Conservation (phyloP, 2,888 invertebrate species). For the Capitulum mitella region DNA sequence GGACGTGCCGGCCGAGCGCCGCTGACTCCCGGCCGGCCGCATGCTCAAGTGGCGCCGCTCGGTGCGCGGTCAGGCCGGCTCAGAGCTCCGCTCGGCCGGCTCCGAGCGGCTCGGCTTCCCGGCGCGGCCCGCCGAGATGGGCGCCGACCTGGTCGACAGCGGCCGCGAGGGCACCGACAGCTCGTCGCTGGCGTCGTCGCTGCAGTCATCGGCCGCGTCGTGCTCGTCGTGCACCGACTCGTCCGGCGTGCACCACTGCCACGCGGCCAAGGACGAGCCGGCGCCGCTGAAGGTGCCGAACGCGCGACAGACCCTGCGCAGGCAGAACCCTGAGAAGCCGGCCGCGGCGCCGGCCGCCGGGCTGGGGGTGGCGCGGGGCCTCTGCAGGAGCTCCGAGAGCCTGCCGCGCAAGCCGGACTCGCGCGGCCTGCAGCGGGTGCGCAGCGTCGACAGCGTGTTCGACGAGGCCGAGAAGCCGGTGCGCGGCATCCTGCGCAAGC, state of each 20-base stretch:
- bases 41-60: constrained; percentile 18
- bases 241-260: neutral
- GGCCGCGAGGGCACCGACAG: neutral
- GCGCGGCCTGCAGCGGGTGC: neutral
- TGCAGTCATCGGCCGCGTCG: neutral
- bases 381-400: neutral
- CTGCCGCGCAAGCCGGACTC: neutral
- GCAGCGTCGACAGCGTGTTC: neutral
- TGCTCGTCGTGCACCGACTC: neutral
- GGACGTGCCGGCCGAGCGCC: too few relatives aligned
- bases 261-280: neutral
- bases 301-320: neutral
- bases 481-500: neutral
- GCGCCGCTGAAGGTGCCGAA: neutral
- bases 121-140: neutral
- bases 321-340: too few relatives aligned
- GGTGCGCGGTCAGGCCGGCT: neutral
- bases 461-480: neutral
- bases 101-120: neutral
- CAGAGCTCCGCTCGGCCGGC: neutral
- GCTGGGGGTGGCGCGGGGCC: neutral
- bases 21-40: neutral
- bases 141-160: neutral
- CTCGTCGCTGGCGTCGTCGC: neutral
- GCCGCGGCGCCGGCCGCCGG: neutral